A percentile compares a stretch with the other conserved stretches of the same genome.
Conservation (phyloP, 2,797 vertebrate species). For the Vultur gryphus region DNA sequence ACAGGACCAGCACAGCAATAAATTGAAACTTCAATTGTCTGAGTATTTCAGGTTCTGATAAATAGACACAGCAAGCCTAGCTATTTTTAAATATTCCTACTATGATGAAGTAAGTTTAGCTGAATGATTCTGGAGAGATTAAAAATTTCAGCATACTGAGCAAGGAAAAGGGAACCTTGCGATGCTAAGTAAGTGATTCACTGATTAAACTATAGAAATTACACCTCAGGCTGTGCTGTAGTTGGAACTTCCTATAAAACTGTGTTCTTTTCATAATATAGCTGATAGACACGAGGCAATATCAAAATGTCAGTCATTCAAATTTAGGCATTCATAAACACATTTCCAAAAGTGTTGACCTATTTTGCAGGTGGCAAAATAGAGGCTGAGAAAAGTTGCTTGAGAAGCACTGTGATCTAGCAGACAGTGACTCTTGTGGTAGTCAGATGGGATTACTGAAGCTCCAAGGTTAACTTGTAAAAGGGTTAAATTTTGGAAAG, state of each 20-base stretch:
- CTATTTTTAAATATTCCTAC: constrained; percentile 43
- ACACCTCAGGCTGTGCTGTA: neutral
- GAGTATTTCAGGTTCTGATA: constrained; percentile 16
- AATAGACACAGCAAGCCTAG: neutral
- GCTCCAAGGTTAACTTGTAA: neutral
- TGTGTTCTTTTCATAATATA: neutral
- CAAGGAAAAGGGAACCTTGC: neutral
- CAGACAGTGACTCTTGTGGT: neutral
- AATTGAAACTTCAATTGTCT: constrained; percentile 27
- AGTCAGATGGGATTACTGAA: neutral
- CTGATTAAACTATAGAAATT: constrained; percentile 38
- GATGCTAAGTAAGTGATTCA: neutral
- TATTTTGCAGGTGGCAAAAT: neutral
- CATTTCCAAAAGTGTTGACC: neutral
- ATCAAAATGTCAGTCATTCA: constrained; percentile 2
- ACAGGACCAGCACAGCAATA: neutral
- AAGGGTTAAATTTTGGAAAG: constrained; percentile 4
- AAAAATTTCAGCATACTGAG: neutral
- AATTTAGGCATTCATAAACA: neutral
- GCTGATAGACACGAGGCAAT: neutral
- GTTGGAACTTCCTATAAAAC: neutral
- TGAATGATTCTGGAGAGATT: constrained; percentile 12
- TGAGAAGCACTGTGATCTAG: neutral
- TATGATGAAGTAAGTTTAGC: constrained; percentile 29
- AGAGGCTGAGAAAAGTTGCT: neutral